Evolutionary conservation across 2,797 vertebrate genomes (phyloP).

Genomic region (Onychomys arenicola): DNA sequence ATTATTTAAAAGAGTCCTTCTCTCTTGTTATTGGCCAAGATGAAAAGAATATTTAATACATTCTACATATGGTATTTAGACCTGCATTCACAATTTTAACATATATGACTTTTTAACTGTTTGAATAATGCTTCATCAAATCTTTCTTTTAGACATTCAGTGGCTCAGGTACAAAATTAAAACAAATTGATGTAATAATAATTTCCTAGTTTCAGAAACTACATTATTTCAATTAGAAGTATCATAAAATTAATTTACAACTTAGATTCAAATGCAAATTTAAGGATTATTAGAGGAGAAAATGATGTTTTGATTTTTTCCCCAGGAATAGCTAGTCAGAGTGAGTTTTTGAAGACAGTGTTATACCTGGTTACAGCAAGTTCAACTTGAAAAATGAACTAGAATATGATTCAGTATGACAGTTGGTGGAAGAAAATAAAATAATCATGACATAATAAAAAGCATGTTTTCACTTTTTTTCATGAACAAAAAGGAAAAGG

Average conservation of each 20-base stretch:
- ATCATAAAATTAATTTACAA: neutral
- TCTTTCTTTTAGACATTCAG: neutral
- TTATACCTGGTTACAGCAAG: constrained; percentile 25
- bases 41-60: neutral
- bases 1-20: neutral
- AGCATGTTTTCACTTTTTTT: constrained; percentile 39
- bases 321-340: neutral
- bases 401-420: constrained; percentile 53
- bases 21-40: neutral
- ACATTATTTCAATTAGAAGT: neutral
- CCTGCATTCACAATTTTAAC: neutral
- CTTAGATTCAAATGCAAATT: neutral
- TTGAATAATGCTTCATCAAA: neutral
- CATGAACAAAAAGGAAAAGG: neutral
- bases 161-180: neutral
- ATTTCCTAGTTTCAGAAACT: neutral
- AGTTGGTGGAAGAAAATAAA: constrained; percentile 65
- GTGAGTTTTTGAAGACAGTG: neutral
- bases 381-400: constrained; percentile 33
- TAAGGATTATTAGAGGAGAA: neutral
- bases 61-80: neutral
- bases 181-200: neutral
- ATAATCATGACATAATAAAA: neutral
- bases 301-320: neutral
- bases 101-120: neutral